phyloP scores from a whole-genome alignment of 2,888 invertebrate species.

The Drosophila falleni region DNA sequence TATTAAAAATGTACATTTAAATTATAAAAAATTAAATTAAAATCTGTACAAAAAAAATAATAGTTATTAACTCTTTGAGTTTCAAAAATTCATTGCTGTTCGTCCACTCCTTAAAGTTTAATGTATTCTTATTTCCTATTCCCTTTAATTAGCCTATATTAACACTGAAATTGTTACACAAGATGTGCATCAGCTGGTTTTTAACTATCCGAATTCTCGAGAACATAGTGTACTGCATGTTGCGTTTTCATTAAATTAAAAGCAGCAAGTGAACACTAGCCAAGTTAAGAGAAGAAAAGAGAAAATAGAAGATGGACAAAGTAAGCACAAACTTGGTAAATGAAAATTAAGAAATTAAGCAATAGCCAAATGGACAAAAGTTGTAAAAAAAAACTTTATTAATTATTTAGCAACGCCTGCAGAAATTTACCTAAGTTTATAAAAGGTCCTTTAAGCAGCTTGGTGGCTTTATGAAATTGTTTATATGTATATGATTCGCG shows the following conservation, averaged over 20 bases:
- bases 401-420: constrained; percentile 59
- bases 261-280: constrained; percentile 33
- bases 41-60: too few species aligned
- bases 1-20: too few species aligned
- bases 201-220: neutral
- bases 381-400: constrained; percentile 31
- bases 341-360: constrained; percentile 34
- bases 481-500: constrained; percentile 12
- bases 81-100: constrained; percentile 10
- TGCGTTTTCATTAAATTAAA: constrained; percentile 60
- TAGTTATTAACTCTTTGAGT: neutral
- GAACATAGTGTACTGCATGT: constrained; percentile 1
- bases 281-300: neutral
- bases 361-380: constrained; percentile 30
- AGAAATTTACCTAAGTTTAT: constrained; percentile 35
- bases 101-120: neutral
- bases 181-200: neutral
- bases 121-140: too few species aligned
- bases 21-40: too few species aligned
- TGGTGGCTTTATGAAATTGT: constrained; percentile 1
- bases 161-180: neutral
- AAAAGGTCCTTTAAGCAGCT: constrained; percentile 10
- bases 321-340: constrained; percentile 25
- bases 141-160: neutral
- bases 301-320: neutral